Base-by-base conservation (phyloP, 2,113 vertebrate species). In the Gasterosteus nipponicus region DNA sequence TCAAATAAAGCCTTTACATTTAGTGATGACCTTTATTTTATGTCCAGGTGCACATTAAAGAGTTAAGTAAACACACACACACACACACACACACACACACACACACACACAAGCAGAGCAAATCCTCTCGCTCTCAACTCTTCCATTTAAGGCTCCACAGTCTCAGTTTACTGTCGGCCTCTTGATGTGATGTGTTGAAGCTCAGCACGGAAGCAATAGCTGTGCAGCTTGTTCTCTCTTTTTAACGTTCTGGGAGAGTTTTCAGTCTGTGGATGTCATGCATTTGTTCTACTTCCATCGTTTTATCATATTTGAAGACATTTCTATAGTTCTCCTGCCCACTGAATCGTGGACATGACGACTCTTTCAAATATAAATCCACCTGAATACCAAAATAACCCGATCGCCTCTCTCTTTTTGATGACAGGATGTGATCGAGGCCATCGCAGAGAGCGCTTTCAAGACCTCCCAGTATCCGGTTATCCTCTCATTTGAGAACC, bases 401-500 rank as follows among this genome's bases (percentile, higher is more conserved):
- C 14, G 60, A 71, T 14, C 26, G 5, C 19, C 4, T 22, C 10
- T 39, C 4, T 66, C 29, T 78, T 41, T 82, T 19, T 89, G n/a
- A 7, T 62, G 68, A 73, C 87, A 99, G 98, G 98, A 99, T 86
- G 98, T 96, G 77, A 97, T 99, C 0, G 98, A 99, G 80, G 98
- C 98, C 62, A 99, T 99, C 41, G 96, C 96, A 46, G 98, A 99
- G 91, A 97, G 97, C 39, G 97, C 98, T 69, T 99, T 99, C 90
- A 99, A 99, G 94, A 99, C 96, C 0, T 99, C 98, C 19, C 95
- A 93, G 0, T 99, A 96, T 71, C 98, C 98, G 0, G 83, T 99
- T 44, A 94, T 99, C 87, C 94, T 99, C 85, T 99, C 98, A 8
- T 99, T 99, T 2, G 98, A 99, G 91, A 99, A 99, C 90, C 98